These are phyloP conservation scores for Sebastes cheni DNA, from an alignment of 2,797 vertebrate genomes.

Conservation along the genomic window DNA sequence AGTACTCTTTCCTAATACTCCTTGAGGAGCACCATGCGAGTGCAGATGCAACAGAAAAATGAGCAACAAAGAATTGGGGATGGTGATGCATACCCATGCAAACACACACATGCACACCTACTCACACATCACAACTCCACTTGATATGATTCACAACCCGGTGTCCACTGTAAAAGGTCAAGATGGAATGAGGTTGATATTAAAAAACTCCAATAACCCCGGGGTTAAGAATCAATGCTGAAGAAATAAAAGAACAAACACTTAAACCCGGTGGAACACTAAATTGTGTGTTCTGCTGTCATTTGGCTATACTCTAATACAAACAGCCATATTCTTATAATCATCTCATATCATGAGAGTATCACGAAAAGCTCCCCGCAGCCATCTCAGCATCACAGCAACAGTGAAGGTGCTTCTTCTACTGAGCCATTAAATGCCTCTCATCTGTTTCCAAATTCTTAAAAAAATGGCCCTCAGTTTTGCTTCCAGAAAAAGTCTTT, in stretches of 20 bases:
- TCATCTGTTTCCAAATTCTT: slow-evolving; percentile 35
- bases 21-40: not conserved
- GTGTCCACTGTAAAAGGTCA: slow-evolving; percentile 57
- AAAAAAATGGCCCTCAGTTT: slow-evolving; percentile 22
- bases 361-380: not conserved
- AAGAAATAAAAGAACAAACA: not conserved
- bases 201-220: slow-evolving; percentile 48
- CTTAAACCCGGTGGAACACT: not conserved
- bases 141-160: slow-evolving; percentile 39
- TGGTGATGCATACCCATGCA: not conserved
- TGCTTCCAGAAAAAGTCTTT: slow-evolving; percentile 33
- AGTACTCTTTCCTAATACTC: slow-evolving; percentile 20
- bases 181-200: slow-evolving; percentile 47
- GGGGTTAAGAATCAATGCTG: slow-evolving; percentile 20
- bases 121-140: slow-evolving; percentile 4
- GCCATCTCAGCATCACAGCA: slow-evolving; percentile 23
- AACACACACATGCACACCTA: not conserved
- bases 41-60: slow-evolving; percentile 13
- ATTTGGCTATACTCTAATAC: slow-evolving; percentile 14
- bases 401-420: slow-evolving; percentile 6
- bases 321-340: slow-evolving; percentile 23
- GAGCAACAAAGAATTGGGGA: not conserved
- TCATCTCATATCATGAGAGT: slow-evolving; percentile 5
- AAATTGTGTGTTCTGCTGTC: slow-evolving; percentile 14
- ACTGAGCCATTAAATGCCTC: slow-evolving; percentile 33